Evolutionary conservation across 2,113 vertebrate species (phyloP).

Genomic region (Cephalophus harveyi): DNA sequence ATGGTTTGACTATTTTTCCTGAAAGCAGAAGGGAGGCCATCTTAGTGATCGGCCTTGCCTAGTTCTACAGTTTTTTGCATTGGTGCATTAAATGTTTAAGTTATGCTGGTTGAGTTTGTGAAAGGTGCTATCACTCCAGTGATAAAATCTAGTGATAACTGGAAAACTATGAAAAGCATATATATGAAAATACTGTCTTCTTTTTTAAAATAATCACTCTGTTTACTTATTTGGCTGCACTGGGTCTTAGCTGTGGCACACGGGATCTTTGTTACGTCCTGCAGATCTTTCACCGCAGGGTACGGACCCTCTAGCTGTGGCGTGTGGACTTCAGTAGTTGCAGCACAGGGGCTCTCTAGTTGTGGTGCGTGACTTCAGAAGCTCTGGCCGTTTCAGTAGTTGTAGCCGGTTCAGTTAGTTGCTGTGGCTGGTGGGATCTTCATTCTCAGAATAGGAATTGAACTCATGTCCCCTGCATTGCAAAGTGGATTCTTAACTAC

Average conservation of each 20-base stretch:
- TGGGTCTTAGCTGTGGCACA: background rate
- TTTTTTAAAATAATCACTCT: background rate
- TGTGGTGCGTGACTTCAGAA: background rate
- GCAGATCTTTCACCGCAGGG: background rate
- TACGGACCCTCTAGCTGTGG: background rate
- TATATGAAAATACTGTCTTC: background rate
- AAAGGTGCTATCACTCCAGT: background rate
- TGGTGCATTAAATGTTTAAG: background rate
- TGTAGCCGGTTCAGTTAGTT: background rate
- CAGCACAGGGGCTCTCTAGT: background rate
- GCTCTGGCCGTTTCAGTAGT: background rate
- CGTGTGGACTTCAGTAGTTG: background rate
- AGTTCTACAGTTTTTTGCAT: background rate
- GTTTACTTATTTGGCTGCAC: background rate
- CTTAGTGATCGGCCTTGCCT: background rate
- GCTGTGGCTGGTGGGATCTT: background rate
- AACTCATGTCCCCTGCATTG: background rate
- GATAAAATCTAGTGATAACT: background rate
- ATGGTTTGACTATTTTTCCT: background rate
- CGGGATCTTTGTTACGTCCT: background rate
- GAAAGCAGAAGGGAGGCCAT: background rate
- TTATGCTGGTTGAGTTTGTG: background rate
- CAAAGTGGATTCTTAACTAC: background rate
- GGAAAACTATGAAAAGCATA: background rate
- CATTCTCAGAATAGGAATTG: background rate